Base-by-base conservation (phyloP, 2,888 invertebrate genomes). In the Thymelicus acteon region DNA sequence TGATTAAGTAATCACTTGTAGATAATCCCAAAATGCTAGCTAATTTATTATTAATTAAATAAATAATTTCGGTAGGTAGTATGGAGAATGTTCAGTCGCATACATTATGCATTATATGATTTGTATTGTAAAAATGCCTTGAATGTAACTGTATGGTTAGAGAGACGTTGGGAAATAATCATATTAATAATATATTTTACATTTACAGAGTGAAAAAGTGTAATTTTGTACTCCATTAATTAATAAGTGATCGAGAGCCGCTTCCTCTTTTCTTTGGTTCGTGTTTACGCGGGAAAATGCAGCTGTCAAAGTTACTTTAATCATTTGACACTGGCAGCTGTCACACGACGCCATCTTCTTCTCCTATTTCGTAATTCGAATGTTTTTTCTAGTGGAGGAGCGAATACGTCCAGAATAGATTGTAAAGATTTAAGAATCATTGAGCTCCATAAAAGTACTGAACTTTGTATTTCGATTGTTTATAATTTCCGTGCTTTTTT, bases 201-300 rank as follows among this genome's bases (percentile, higher is more conserved):
- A 82, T 76, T 78, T 75, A 76, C 76, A 78, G 78, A 77, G 75
- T 72, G 60, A 71, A 77, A 77, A 76, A 79, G 79, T 79, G 84
- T 87, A 87, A 89, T 89, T 89, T 90, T 90, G 83, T 90, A 91
- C 89, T 84, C 82, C 67, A 78, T 84, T 81, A 76, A 84, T 75
- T 78, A 75, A 76, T 80, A 78, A 78, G 78, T 71, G 72, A 70
- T 68, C 72, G 75, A 67, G 72, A 64, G 71, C 70, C 72, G 73
- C 75, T 75, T 76, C 67, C 71, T 74, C 71, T 76, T 72, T 62
- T 72, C 70, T 67, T 19, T 72, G 73, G 73, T 68, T 71, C 69
- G 73, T 67, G 61, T 74, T 71, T 74, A 54, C 72, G 71, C 72
- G 67, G 54, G 70, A 69, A 61, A 44, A 13, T 40, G 15, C 37